phyloP scores from a whole-genome alignment of 1,140 invertebrate genomes.

The Littorina saxatilis region DNA sequence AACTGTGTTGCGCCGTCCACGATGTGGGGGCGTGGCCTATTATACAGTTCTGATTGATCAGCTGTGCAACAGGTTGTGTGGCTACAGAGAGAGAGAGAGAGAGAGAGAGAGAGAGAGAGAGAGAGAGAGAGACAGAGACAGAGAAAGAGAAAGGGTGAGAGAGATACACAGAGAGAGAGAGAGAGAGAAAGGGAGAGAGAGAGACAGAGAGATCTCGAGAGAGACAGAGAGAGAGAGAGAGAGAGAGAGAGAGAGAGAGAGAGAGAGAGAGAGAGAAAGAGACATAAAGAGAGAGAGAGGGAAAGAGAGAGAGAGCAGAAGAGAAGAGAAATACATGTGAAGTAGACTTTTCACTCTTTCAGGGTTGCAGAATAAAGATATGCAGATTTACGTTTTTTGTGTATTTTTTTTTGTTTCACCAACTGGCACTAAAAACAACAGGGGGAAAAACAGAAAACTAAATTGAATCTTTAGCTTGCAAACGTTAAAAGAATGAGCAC shows the following conservation, averaged over 20 bases:
- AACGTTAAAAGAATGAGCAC: no score
- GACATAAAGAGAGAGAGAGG: not conserved
- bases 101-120: constrained; percentile 25
- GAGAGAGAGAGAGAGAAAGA: not conserved
- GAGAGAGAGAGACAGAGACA: not conserved
- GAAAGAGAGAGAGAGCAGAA: constrained; percentile 1
- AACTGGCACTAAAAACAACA: no score
- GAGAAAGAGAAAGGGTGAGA: not conserved
- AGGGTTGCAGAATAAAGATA: no score
- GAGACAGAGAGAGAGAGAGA: not conserved
- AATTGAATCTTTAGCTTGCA: no score
- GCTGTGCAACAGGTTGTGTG: constrained; percentile 3
- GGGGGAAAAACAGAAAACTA: no score
- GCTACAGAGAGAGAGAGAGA: not conserved
- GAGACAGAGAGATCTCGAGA: not conserved
- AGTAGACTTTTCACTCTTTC: no score
- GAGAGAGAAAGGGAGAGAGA: not conserved
- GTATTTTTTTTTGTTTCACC: no score
- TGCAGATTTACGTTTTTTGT: no score
- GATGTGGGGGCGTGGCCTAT: no score
- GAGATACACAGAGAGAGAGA: no score
- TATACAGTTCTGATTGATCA: not conserved
- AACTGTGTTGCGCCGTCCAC: no score
- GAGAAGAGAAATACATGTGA: not conserved
- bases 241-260: not conserved